Evolutionary conservation across 2,797 vertebrate species (phyloP), one percentile per base, ranked within the genome.

Genomic region (Syngnathus rostellatus): DNA sequence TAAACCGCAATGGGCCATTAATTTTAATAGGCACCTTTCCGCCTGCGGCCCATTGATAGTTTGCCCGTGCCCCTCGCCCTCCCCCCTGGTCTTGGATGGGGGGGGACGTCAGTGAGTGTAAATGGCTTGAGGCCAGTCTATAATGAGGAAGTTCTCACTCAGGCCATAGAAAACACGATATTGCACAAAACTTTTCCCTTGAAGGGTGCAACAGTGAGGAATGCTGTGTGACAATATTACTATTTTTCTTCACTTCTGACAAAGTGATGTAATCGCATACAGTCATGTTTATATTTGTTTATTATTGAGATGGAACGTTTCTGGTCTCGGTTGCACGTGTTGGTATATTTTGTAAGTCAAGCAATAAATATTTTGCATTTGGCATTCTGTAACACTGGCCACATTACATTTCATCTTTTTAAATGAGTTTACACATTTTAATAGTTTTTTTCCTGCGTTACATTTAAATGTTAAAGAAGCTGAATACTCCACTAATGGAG

Each of bases 11-110:
- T 38, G 77, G 77, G 68, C 83, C 84, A 86, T 89, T 87, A 72
- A 81, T 86, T 89, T 89, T 87, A 88, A 90, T 84, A 77, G 86
- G 78, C 77, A 81, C 68, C 80, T 87, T 82, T 82, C 69, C 79
- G 78, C 70, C 75, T 67, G 67, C 71, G 68, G 77, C 74, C 70
- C 72, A 62, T 69, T 68, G 73, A 76, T 68, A 77, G 71, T 69
- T 4, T 41, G 57, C 67, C 69, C 46, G 10, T 63, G 51, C 68
- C 64, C 62, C 10, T n/a, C 38, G 67, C 72, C 67, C 63, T 63
- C 21, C 39, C 59, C 19, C 19, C 59, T 41, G 53, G 71, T 70
- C n/a, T 41, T 68, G 80, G 68, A 68, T 70, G 53, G 51, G 66
- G 53, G 51, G 66, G 68, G 62, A 75, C 43, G n/a, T 67, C 46